Evolutionary conservation across 2,888 invertebrate species (phyloP), one percentile per base, ranked within the genome.

Genomic region (Synergus itoensis): DNA sequence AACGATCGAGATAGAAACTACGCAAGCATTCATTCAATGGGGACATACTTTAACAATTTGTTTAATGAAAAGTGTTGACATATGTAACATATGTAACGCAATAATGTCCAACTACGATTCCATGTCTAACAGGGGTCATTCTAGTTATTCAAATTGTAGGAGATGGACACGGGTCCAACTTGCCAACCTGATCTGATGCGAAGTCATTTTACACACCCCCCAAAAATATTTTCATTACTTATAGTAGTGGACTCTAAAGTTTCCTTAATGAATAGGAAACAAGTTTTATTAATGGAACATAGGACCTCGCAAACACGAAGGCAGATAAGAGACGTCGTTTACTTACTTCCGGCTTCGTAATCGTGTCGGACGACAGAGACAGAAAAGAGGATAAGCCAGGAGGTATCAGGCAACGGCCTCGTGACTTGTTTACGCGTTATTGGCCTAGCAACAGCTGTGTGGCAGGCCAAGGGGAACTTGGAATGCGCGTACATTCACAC

Each of bases 401-500:
- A 65, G 75, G 79, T 77, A 65, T 57, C 57, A 80, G 81, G 78
- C 81, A 77, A 77, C 69, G 69, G 79, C 76, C 64, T 64, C 63
- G 73, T 60, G 77, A 83, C 84, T 86, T 86, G 84, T 88, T 87
- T 88, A 88, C 85, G 86, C 86, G 85, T 84, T 88, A 86, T 88
- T 88, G 87, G 88, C 89, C 86, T 89, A 87, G 90, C 90, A 89
- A 89, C 89, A 88, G 87, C 87, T 88, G 88, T 89, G 88, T 87
- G 88, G 84, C 89, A 87, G 53, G 53, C n/a, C 53, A 87, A 87
- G 86, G 85, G 83, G 79, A 80, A 69, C 77, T 77, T 53, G 28
- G 53, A 69, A 69, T 69, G 48, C 43, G 45, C 45, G 21, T 69
- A 48, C 53, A 9, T 45, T 69, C 14, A 69, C 69, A 45, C 69